Conservation (phyloP, 1,140 invertebrate species). For the Eubasilissa regina region DNA sequence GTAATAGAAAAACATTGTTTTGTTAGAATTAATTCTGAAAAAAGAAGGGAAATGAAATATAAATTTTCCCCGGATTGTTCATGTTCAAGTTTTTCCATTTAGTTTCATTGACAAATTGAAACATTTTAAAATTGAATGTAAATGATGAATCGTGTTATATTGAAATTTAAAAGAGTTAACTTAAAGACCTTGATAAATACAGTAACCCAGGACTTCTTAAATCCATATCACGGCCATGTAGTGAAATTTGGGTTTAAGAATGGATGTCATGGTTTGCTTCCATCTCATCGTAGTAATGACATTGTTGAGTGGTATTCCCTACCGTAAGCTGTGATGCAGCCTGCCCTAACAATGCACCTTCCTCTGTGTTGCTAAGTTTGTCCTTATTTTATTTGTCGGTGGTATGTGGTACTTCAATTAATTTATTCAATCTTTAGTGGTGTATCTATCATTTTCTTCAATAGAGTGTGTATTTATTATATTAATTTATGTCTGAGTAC, state of each 20-base stretch:
- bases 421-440: conserved; percentile 25
- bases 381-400: conserved; percentile 34
- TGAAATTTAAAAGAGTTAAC: too few species aligned
- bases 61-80: too few species aligned
- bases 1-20: too few species aligned
- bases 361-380: conserved; percentile 38
- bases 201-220: not conserved
- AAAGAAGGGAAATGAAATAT: too few species aligned
- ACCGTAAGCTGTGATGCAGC: not conserved
- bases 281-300: not conserved
- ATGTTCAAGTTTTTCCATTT: too few species aligned
- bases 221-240: not conserved
- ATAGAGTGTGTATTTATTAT: conserved; percentile 26
- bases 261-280: not conserved
- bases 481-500: conserved; percentile 47
- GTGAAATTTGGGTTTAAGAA: conserved; percentile 11
- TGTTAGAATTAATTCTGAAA: too few species aligned
- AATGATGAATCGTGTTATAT: too few species aligned
- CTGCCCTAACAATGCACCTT: conserved; percentile 44
- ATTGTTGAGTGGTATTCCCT: too few species aligned
- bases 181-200: not conserved
- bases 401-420: conserved; percentile 38
- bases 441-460: conserved; percentile 24
- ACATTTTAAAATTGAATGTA: too few species aligned
- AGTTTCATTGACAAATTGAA: too few species aligned